phyloP scores from a whole-genome alignment of 2,888 invertebrate species.

The Marronus borbonicus region DNA sequence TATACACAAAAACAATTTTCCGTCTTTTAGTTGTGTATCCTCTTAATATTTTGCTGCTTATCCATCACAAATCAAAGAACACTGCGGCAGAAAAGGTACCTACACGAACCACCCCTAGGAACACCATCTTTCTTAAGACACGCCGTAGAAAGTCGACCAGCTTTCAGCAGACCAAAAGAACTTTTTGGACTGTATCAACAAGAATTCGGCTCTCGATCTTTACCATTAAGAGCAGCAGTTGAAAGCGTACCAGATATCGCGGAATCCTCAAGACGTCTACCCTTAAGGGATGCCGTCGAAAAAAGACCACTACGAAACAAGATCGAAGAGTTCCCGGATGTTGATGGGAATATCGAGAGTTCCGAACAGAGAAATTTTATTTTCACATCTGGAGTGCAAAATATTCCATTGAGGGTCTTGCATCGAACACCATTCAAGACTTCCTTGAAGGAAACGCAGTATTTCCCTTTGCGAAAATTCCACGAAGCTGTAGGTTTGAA shows the following conservation, averaged over 20 bases:
- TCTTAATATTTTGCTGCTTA: constrained; percentile 58
- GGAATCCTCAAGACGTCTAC: constrained; percentile 72
- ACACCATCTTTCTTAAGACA: constrained; percentile 68
- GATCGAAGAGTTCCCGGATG: constrained; percentile 59
- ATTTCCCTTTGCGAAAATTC: constrained; percentile 61
- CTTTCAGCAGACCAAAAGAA: constrained; percentile 54
- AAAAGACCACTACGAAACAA: constrained; percentile 71
- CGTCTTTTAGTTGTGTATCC: constrained; percentile 59
- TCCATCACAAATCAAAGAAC: constrained; percentile 61
- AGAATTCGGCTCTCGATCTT: constrained; percentile 68
- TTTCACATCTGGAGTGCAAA: neutral
- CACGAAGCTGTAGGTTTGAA: constrained; percentile 54
- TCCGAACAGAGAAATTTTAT: neutral
- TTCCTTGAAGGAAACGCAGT: constrained; percentile 45
- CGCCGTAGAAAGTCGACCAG: constrained; percentile 70
- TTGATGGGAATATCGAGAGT: constrained; percentile 24
- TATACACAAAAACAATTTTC: neutral
- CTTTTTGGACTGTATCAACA: constrained; percentile 60
- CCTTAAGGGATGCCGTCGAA: constrained; percentile 82
- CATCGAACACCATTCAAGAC: constrained; percentile 22
- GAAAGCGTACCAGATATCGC: constrained; percentile 77
- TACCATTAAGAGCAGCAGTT: constrained; percentile 84
- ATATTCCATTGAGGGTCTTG: constrained; percentile 17
- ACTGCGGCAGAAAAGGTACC: constrained; percentile 58
- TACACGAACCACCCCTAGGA: constrained; percentile 63